Conservation (phyloP, 2,113 vertebrate species). For the Platanista minor region DNA sequence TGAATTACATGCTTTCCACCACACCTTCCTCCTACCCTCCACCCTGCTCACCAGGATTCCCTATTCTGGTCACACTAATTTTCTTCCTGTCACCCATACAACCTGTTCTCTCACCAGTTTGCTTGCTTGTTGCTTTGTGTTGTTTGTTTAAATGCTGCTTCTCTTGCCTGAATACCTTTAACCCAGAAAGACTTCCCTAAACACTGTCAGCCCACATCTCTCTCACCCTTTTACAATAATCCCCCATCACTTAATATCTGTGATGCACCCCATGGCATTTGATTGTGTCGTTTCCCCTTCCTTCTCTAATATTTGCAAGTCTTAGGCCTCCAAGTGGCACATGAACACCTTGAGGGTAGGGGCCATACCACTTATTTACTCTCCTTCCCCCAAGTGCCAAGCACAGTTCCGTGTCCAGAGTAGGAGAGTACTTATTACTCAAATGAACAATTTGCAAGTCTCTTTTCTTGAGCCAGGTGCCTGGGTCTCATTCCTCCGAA, state of each 20-base stretch:
- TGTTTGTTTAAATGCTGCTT: background rate
- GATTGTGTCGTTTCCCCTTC: background rate
- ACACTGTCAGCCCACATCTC: too few species aligned
- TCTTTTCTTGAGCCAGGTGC: background rate
- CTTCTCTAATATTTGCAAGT: background rate
- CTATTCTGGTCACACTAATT: background rate
- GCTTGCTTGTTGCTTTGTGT: background rate
- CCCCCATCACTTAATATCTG: background rate
- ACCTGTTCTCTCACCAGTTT: fast-evolving
- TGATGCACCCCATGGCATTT: fast-evolving
- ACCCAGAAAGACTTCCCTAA: background rate
- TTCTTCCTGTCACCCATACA: background rate
- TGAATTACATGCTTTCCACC: background rate
- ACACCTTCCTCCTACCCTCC: fast-evolving
- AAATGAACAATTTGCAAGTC: background rate
- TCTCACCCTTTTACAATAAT: background rate
- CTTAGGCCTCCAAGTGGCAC: background rate
- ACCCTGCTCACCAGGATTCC: too few species aligned
- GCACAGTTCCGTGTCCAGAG: background rate
- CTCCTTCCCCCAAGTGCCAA: background rate
- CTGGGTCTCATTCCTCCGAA: background rate
- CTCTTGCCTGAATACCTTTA: background rate
- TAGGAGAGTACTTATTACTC: background rate
- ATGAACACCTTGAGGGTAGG: too few species aligned
- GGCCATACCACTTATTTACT: fast-evolving